Percentiles rank a stretch among this genome's conserved stretches.
These are phyloP conservation scores for Lipotes vexillifer DNA, from an alignment of 2,113 vertebrate species.

Conservation along the genomic window DNA sequence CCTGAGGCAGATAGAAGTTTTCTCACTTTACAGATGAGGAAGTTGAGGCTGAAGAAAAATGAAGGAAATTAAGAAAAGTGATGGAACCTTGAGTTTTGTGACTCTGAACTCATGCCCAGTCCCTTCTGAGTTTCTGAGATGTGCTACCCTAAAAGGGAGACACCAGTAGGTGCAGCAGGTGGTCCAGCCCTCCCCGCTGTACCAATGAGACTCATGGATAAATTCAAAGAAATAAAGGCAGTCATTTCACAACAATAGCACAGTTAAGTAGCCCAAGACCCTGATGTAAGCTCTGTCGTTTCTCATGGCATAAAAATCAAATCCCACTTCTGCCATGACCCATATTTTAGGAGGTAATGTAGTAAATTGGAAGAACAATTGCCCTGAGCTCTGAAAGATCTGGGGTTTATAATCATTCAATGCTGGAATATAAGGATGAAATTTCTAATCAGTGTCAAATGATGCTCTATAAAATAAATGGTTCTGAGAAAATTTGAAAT, in stretches of 20 bases:
- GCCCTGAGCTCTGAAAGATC: background rate
- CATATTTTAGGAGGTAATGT: background rate
- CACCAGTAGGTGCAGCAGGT: background rate
- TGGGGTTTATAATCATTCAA: background rate
- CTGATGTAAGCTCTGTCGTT: background rate
- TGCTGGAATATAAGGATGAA: background rate
- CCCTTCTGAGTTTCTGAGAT: background rate
- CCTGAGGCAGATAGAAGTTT: background rate
- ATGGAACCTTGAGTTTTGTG: background rate
- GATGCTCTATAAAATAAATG: background rate
- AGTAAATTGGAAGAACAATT: background rate
- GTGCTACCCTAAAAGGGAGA: background rate
- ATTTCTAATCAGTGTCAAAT: constrained; percentile 12
- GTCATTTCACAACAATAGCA: background rate
- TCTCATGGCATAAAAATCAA: background rate
- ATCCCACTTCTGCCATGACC: background rate
- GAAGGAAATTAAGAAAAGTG: background rate
- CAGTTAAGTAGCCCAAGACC: background rate
- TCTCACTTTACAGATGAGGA: background rate
- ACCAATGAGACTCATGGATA: background rate
- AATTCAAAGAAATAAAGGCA: background rate
- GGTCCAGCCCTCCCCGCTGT: too few relatives aligned
- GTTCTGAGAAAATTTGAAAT: constrained; percentile 1
- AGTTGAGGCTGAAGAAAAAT: background rate
- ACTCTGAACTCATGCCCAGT: background rate